Conservation (phyloP, 1,140 invertebrate species). For the Leguminivora glycinivorella region DNA sequence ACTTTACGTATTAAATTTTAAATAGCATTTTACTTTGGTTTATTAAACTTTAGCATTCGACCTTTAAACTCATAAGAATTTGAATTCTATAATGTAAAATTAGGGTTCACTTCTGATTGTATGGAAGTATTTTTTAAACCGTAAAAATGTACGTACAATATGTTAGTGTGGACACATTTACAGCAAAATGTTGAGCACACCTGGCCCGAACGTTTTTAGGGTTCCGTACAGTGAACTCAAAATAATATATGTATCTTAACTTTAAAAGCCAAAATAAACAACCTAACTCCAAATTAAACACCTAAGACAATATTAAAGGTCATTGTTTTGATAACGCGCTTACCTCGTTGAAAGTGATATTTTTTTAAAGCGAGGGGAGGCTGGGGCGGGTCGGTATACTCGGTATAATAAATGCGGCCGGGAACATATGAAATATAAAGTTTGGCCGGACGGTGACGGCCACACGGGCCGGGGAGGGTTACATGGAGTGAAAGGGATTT, state of each 20-base stretch:
- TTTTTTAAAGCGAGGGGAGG: slow-evolving; percentile 26
- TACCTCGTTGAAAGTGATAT: slow-evolving; percentile 23
- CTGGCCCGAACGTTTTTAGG: slow-evolving; percentile 25
- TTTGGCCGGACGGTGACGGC: slow-evolving; percentile 58
- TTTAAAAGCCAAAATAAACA: background rate
- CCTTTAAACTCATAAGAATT: background rate
- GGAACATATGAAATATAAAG: slow-evolving; percentile 71
- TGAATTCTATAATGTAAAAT: background rate
- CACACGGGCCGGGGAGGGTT: slow-evolving; percentile 48
- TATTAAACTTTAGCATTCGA: background rate
- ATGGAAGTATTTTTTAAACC: background rate
- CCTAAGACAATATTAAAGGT: slow-evolving; percentile 24
- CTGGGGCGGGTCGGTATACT: slow-evolving; percentile 45
- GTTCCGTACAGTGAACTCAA: too few relatives aligned
- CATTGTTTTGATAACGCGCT: slow-evolving; percentile 19
- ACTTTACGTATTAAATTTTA: background rate
- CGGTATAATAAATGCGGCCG: slow-evolving; percentile 55
- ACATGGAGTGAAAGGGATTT: slow-evolving; percentile 42
- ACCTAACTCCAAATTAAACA: background rate
- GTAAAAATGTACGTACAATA: slow-evolving; percentile 32
- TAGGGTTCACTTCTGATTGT: background rate
- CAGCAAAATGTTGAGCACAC: slow-evolving; percentile 21
- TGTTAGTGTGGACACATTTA: slow-evolving; percentile 29
- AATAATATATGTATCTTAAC: background rate
- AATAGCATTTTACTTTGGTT: background rate